Evolutionary conservation across 2,113 vertebrate species (phyloP).

Genomic region (Melanerpes aurifrons): DNA sequence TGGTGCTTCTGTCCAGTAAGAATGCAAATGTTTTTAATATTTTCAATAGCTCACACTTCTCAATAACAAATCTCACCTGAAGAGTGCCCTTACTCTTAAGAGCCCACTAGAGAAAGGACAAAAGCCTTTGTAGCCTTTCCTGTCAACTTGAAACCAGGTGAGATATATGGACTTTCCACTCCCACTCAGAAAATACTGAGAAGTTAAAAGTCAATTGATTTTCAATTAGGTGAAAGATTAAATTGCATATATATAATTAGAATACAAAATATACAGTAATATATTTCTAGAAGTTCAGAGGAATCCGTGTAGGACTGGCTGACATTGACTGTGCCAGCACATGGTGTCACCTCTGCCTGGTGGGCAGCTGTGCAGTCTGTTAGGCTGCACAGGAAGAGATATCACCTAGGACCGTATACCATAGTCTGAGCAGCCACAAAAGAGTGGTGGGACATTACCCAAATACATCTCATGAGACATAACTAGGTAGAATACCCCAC

Average conservation of each 20-base stretch:
- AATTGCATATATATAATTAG: background rate
- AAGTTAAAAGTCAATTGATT: background rate
- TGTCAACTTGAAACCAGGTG: background rate
- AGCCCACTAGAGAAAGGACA: background rate
- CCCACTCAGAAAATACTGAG: background rate
- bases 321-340: background rate
- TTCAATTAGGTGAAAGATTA: background rate
- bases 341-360: background rate
- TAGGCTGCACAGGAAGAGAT: background rate
- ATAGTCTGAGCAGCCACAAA: background rate
- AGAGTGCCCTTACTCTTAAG: slow-evolving; percentile 26
- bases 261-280: no score
- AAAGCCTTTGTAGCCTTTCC: background rate
- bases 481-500: background rate
- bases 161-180: background rate
- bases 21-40: slow-evolving; percentile 75
- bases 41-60: slow-evolving; percentile 47
- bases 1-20: slow-evolving; percentile 39
- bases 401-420: background rate
- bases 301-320: background rate
- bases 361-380: background rate
- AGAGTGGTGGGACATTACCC: background rate
- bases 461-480: background rate
- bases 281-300: background rate
- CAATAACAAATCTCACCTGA: slow-evolving; percentile 50